A percentile compares a stretch with the other conserved stretches of the same genome.
phyloP scores from a whole-genome alignment of 2,113 vertebrate species.

The Panthera leo region DNA sequence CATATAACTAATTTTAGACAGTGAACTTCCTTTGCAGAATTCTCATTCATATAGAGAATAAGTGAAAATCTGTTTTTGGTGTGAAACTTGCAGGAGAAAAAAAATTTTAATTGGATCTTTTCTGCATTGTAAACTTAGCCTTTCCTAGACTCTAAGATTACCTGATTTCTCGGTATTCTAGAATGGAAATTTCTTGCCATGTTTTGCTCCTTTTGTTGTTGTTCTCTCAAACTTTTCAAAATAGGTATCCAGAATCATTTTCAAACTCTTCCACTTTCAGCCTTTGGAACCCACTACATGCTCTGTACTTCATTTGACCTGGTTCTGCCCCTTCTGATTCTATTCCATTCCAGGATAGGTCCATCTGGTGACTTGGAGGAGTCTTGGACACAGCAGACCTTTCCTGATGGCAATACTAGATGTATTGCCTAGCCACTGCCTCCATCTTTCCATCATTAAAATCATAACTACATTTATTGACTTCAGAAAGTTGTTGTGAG shows the following conservation, averaged over 20 bases:
- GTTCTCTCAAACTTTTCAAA: neutral
- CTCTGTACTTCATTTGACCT: neutral
- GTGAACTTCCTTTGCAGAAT: constrained; percentile 38
- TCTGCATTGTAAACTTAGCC: neutral
- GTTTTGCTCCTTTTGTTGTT: neutral
- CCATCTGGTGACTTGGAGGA: neutral
- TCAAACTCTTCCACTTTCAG: neutral
- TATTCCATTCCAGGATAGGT: neutral
- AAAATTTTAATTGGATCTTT: neutral
- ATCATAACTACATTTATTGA: neutral
- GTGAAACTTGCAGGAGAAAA: neutral
- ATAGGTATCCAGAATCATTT: neutral
- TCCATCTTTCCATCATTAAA: neutral
- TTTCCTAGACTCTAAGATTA: neutral
- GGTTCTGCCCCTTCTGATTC: neutral
- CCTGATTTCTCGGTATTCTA: neutral
- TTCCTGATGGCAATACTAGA: neutral
- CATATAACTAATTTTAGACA: constrained; percentile 27
- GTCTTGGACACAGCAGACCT: neutral
- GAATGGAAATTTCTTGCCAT: neutral
- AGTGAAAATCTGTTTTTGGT: constrained; percentile 17
- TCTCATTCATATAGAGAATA: constrained; percentile 9
- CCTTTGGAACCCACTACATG: neutral
- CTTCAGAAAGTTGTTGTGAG: neutral
- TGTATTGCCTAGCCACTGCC: neutral